Conservation (phyloP, 37 sponge, comb jelly and placozoan genomes). For the Hexactinellida sp. region DNA sequence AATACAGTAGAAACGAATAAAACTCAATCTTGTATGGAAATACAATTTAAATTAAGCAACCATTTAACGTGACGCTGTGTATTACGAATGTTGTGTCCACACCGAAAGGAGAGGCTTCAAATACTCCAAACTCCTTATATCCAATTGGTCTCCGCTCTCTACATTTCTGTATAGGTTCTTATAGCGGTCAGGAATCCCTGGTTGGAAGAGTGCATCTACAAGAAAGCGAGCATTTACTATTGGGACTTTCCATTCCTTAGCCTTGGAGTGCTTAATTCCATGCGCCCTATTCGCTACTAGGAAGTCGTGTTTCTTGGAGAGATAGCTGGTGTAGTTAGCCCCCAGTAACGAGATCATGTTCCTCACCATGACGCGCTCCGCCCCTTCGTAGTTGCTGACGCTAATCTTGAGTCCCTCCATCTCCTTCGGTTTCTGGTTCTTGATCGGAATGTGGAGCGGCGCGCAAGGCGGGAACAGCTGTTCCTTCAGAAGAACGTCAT, state of each 20-base stretch:
- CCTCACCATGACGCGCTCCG: conserved; percentile 57
- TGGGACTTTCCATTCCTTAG: conserved; percentile 64
- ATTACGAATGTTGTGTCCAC: background rate
- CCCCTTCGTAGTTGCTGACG: conserved; percentile 61
- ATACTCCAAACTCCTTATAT: background rate
- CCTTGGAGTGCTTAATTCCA: conserved; percentile 72
- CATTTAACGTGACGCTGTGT: background rate
- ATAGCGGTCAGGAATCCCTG: background rate
- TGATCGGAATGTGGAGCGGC: conserved; percentile 74
- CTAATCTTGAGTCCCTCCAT: background rate
- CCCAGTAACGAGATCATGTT: conserved; percentile 69
- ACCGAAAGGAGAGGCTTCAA: background rate
- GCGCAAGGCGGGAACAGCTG: conserved; percentile 58
- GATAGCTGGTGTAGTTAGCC: conserved; percentile 63
- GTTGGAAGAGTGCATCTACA: conserved; percentile 30
- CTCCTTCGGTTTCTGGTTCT: background rate
- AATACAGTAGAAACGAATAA: background rate
- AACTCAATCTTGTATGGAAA: background rate
- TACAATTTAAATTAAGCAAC: background rate
- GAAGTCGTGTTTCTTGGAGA: conserved; percentile 27
- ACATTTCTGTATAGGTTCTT: background rate
- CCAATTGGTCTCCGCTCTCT: background rate
- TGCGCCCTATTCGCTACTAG: conserved; percentile 34
- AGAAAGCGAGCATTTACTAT: conserved; percentile 60
- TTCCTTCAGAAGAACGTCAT: conserved; percentile 60